Evolutionary conservation across 2,888 invertebrate species (phyloP).

Genomic region (Amblyjoppa fuscipennis): DNA sequence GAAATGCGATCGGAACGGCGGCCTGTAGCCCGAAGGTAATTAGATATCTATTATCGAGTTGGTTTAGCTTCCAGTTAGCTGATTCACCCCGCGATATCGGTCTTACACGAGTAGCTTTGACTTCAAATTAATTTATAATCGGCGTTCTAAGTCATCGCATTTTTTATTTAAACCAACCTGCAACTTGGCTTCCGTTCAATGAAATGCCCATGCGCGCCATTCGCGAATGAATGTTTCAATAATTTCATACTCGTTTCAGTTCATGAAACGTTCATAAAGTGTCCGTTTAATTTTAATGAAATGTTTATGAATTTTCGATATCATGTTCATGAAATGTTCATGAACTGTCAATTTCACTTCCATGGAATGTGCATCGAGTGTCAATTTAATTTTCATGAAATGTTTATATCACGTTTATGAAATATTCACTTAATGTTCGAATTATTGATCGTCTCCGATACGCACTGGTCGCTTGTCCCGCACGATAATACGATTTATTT

Average conservation of each 20-base stretch:
- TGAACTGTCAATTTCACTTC: too few species aligned
- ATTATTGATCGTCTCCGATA: not conserved
- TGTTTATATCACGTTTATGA: not conserved
- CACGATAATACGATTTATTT: constrained; percentile 27
- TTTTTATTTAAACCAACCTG: not conserved
- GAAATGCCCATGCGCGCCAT: not conserved
- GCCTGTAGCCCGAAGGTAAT: constrained; percentile 6
- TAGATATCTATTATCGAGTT: constrained; percentile 43
- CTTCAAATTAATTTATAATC: not conserved
- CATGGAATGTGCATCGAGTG: not conserved
- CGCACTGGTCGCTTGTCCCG: not conserved
- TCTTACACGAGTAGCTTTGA: not conserved
- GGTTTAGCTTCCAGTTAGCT: not conserved
- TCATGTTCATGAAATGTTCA: too few species aligned
- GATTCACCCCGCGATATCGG: not conserved
- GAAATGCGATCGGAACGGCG: constrained; percentile 10
- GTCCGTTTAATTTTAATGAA: not conserved
- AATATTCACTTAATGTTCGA: not conserved
- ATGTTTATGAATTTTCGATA: too few species aligned
- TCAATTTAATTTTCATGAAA: not conserved
- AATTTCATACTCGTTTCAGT: too few species aligned
- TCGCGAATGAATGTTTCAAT: too few species aligned
- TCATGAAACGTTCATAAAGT: not conserved
- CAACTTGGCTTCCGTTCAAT: not conserved
- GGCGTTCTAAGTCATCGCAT: not conserved